phyloP scores from a whole-genome alignment of 2,888 invertebrate genomes.

The Lasioglossum zephyrum region DNA sequence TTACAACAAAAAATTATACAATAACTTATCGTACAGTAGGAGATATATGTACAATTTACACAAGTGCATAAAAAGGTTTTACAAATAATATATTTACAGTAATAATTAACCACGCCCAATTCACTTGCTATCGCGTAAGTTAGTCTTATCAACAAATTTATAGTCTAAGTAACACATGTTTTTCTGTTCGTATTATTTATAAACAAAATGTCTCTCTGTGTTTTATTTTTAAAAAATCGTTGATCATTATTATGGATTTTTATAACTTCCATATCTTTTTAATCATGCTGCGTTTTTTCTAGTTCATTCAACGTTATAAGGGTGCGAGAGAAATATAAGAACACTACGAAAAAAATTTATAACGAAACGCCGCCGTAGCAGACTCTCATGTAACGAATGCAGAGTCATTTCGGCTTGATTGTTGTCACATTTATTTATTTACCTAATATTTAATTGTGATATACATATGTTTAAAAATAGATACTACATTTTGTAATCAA shows the following conservation, averaged over 20 bases:
- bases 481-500: background rate
- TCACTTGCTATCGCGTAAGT: background rate
- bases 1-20: slow-evolving; percentile 61
- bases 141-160: background rate
- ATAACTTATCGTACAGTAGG: slow-evolving; percentile 64
- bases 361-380: background rate
- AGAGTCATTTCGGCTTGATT: background rate
- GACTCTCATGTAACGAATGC: background rate
- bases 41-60: slow-evolving; percentile 67
- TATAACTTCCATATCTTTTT: background rate
- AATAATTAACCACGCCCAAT: slow-evolving; percentile 20
- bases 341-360: background rate
- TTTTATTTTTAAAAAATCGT: background rate
- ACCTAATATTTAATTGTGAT: background rate
- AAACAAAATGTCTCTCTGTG: background rate
- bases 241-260: background rate
- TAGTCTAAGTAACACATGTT: background rate
- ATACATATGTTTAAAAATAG: background rate
- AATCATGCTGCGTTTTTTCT: background rate
- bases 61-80: slow-evolving; percentile 16
- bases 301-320: background rate
- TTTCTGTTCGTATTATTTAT: background rate
- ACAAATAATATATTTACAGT: slow-evolving; percentile 3
- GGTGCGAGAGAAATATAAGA: background rate
- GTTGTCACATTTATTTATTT: background rate